Base-by-base conservation (phyloP, 1,140 invertebrate species). In the Nilaparvata lugens region DNA sequence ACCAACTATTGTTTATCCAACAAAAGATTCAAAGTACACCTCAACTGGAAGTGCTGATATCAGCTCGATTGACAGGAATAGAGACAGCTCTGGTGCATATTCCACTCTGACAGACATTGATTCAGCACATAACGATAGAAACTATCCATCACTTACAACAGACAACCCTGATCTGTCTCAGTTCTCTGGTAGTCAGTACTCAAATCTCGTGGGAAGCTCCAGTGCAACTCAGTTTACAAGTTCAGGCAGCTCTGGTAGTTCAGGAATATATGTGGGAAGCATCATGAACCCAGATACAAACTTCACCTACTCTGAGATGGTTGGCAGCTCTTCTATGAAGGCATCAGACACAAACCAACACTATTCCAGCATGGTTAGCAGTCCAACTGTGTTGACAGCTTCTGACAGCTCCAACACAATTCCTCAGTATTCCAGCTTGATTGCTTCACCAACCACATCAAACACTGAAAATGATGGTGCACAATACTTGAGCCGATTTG, bases 91-190 rank as follows among this genome's bases (percentile, higher is more conserved):
- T 0, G 56, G 51, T 18, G 40, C 48, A 0, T 58, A 64, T 25
- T 55, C 58, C 6, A 62, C 56, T 45, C 54, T 61, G 57, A 61
- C 62, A 28, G 19, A 63, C 52, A 31, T 55, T 61, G 23, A 21
- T 43, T 38, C 52, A 24, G 42, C 35, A 4, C 45, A 48, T 16
- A 48, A 48, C 18, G 45, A 48, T 16, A 48, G 45, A 11, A 48
- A 48, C 18, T 48, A 48, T 48, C 45, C 45, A 16, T 48, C 45
- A 19, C 21, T 48, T 11, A 48, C 45, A 48, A 48, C 45, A 19
- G 45, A 48, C 9, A 48, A 18, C 11, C 16, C 45, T 48, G 45
- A 48, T 48, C 7, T 6, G 3, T 48, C 45, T 16, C 45, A 48
- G 18, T 48, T 19, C 45, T 48, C 45, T 11, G 21, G 21, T 18